phyloP scores from a whole-genome alignment of 2,113 vertebrate species.

The Melanocharis versteri region DNA sequence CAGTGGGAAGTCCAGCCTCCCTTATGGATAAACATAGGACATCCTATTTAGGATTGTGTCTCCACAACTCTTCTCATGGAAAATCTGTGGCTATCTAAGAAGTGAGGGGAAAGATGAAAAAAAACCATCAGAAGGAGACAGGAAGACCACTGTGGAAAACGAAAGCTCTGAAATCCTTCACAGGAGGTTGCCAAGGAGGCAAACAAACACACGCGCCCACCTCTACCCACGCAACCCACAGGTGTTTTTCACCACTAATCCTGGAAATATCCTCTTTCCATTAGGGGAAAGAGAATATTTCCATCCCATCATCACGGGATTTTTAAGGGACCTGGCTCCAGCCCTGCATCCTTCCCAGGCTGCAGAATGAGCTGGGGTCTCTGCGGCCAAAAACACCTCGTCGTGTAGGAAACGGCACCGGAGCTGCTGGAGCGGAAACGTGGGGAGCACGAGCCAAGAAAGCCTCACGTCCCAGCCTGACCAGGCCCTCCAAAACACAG shows the following conservation, averaged over 20 bases:
- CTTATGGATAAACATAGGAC: neutral
- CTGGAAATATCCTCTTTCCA: neutral
- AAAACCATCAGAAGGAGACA: neutral
- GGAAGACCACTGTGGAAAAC: neutral
- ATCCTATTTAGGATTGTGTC: neutral
- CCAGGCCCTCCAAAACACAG: neutral
- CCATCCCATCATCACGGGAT: neutral
- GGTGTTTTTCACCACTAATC: neutral
- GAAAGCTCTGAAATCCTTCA: neutral
- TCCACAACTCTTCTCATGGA: neutral
- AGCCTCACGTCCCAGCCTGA: rapidly evolving
- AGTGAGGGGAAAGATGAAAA: neutral
- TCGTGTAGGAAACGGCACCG: neutral
- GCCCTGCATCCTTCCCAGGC: neutral
- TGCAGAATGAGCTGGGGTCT: neutral
- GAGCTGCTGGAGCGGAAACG: neutral
- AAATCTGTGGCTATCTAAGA: neutral
- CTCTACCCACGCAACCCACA: neutral
- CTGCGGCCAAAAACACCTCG: neutral
- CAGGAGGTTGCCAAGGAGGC: neutral
- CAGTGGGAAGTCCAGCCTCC: neutral
- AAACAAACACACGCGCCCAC: neutral
- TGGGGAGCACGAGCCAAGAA: neutral
- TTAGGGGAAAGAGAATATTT: neutral
- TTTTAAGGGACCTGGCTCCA: neutral